Evolutionary conservation across 2,113 vertebrate species (phyloP), one percentile per base, ranked within the genome.

Genomic region (Aramus guarauna): DNA sequence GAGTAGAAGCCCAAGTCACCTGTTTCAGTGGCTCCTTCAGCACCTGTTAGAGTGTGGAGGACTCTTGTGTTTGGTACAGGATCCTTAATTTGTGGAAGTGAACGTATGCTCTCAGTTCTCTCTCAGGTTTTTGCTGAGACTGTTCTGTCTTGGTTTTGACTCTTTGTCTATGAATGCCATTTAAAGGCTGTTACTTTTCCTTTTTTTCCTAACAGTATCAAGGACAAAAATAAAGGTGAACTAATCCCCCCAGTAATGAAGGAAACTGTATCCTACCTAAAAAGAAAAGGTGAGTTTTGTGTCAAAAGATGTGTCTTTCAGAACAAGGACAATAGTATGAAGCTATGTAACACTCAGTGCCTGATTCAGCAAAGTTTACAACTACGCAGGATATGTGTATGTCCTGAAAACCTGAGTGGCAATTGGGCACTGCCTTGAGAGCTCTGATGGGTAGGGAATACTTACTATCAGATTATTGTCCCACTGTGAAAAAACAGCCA

Each of bases 201-300:
- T 37, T 88, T 50, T 36, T 34, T 9, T 19, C 9, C 10, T 87
- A 47, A 90, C 95, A 99, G 98, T 96, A 98, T 99, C 92, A 98
- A 96, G 79, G 98, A 99, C 96, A 99, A 98, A 98, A 99, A 98
- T 80, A 94, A 96, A 21, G 98, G 97, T 0, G 97, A 97, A 4
- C 18, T 98, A 41, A 98, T 99, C 48, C 99, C 99, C 0, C 98
- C 97, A 0, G 99, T 99, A 50, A 95, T 99, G 91, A 86, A 88
- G 32, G 96, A 98, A 93, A 99, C 98, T 0, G 96, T 99, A 36
- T 83, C 97, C 2, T 99, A 99, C 95, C 96, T 99, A 85, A 98
- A 98, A 93, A 93, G 86, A 21, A 98, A 98, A 96, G 99, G 99
- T 99, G 92, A 96, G 97, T 47, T 41, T 52, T 69, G 20, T 39